These are phyloP conservation scores for Hydrotaea diabolus DNA, from an alignment of 2,888 invertebrate species.

Conservation along the genomic window DNA sequence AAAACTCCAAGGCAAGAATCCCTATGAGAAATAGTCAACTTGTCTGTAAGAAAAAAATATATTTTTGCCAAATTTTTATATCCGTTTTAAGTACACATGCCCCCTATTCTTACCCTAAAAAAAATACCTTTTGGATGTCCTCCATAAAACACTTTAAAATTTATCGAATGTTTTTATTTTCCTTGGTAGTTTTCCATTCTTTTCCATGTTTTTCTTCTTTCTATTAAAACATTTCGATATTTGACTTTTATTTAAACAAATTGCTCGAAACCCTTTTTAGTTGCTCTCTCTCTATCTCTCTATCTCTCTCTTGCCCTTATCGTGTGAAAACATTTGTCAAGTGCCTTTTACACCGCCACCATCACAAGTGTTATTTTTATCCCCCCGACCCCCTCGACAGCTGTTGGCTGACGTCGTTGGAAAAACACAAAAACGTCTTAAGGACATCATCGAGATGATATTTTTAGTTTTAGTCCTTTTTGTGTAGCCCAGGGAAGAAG, in stretches of 20 bases:
- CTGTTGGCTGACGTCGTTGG: too few species aligned
- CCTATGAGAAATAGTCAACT: too few species aligned
- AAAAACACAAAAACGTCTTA: background rate
- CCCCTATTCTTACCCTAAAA: too few species aligned
- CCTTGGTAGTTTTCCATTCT: background rate
- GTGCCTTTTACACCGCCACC: background rate
- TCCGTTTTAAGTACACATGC: too few species aligned
- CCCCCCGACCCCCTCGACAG: too few species aligned
- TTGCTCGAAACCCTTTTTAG: constrained; percentile 12
- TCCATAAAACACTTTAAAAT: too few species aligned
- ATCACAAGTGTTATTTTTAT: too few species aligned
- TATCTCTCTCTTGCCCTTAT: background rate
- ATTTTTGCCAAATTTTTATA: too few species aligned
- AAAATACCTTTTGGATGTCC: too few species aligned
- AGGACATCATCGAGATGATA: background rate
- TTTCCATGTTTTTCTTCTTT: background rate
- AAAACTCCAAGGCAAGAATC: too few species aligned
- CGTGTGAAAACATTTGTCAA: constrained; percentile 2
- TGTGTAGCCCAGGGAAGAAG: background rate
- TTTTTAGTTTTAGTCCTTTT: background rate
- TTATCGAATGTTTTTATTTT: too few species aligned
- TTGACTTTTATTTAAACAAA: constrained; percentile 57
- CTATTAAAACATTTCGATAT: constrained; percentile 29
- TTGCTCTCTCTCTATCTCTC: background rate
- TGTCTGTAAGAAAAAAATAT: too few species aligned